phyloP scores from a whole-genome alignment of 2,113 vertebrate species.

The Peromyscus polionotus region DNA sequence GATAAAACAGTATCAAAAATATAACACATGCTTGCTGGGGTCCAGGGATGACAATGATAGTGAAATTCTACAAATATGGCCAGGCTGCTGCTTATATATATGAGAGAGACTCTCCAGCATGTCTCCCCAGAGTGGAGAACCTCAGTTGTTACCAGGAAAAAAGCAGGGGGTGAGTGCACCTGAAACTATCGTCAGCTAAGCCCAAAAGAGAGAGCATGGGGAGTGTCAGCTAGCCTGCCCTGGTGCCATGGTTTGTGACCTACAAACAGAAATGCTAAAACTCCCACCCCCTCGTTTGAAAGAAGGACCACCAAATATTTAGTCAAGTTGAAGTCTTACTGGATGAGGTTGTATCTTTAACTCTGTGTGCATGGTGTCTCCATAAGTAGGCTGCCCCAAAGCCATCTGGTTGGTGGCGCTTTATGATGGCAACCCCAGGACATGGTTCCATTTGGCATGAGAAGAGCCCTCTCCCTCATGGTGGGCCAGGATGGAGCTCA shows the following conservation, averaged over 20 bases:
- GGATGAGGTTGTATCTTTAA: neutral
- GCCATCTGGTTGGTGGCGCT: neutral
- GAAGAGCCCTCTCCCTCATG: neutral
- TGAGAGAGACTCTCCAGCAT: neutral
- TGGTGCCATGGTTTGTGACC: no score
- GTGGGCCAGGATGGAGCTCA: no score
- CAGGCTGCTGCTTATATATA: rapidly evolving
- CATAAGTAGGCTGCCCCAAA: neutral
- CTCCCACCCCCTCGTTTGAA: no score
- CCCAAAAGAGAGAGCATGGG: neutral
- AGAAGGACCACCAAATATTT: neutral
- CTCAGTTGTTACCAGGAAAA: neutral
- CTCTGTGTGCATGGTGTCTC: neutral
- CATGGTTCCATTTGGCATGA: rapidly evolving
- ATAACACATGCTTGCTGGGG: neutral
- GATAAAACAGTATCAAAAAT: neutral
- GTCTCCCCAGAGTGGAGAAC: neutral
- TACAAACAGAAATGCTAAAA: neutral
- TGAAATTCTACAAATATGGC: neutral
- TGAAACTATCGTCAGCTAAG: rapidly evolving
- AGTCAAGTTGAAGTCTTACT: neutral
- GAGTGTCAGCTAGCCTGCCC: rapidly evolving
- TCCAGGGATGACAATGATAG: rapidly evolving
- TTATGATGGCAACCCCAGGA: no score
- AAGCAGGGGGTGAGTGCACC: rapidly evolving